Conservation (phyloP, 30 jellyfish, hydroid and myxozoan genomes). For the Turritopsis rubra region DNA sequence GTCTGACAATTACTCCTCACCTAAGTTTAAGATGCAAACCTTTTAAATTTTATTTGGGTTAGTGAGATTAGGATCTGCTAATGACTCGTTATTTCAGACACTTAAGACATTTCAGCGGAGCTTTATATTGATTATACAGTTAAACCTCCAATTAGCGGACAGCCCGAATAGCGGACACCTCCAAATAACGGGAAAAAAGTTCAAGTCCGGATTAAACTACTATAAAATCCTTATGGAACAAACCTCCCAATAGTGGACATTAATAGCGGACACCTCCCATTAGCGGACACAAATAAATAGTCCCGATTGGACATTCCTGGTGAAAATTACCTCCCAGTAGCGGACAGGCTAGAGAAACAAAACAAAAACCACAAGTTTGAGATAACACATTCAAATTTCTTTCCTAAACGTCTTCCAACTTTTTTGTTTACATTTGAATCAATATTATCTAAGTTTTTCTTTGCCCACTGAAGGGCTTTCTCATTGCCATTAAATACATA, state of each 20-base stretch:
- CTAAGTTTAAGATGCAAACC: too few species aligned
- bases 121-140: too few species aligned
- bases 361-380: slow-evolving; percentile 13
- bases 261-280: slow-evolving; percentile 13
- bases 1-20: too few species aligned
- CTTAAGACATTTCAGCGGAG: too few species aligned
- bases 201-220: slow-evolving; percentile 8
- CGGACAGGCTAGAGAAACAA: slow-evolving; percentile 10
- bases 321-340: slow-evolving; percentile 20
- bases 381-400: slow-evolving; percentile 15
- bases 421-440: background rate
- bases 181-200: background rate
- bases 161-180: slow-evolving; percentile 7
- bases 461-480: background rate
- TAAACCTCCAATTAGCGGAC: slow-evolving; percentile 10
- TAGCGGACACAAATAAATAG: background rate
- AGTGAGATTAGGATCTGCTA: too few species aligned
- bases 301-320: slow-evolving; percentile 14
- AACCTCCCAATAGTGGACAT: slow-evolving; percentile 7
- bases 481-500: slow-evolving; percentile 7
- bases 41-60: too few species aligned
- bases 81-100: too few species aligned
- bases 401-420: background rate
- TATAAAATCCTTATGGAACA: slow-evolving; percentile 14
- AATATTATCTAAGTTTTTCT: background rate